Percentiles rank a stretch among this genome's conserved stretches.
Evolutionary conservation across 1,140 invertebrate genomes (phyloP).

Genomic region (Cardiocondyla obscurior): DNA sequence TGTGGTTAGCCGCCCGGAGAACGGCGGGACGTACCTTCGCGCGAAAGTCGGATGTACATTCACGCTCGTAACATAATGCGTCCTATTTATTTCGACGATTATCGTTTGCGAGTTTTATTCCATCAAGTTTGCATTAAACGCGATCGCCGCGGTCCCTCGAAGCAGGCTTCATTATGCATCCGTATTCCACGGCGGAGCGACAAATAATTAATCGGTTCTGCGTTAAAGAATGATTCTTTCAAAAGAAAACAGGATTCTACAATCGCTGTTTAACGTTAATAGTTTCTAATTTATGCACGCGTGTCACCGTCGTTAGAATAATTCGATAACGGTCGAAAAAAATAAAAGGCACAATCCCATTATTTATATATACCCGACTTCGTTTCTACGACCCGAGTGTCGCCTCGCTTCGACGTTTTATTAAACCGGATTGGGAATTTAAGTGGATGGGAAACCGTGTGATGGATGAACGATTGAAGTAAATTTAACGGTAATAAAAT

Average conservation of each 20-base stretch:
- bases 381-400: background rate
- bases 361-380: background rate
- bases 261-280: background rate
- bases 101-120: background rate
- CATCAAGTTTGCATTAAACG: background rate
- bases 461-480: background rate
- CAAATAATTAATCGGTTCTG: background rate
- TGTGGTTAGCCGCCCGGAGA: conserved; percentile 23
- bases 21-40: background rate
- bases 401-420: background rate
- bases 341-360: background rate
- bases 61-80: background rate
- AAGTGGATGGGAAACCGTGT: background rate
- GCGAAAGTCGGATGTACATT: conserved; percentile 7
- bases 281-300: background rate
- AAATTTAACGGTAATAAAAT: conserved; percentile 1
- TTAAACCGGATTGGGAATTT: background rate
- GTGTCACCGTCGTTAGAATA: background rate
- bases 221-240: background rate
- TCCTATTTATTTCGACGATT: background rate
- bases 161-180: background rate
- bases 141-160: too few species aligned
- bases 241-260: background rate
- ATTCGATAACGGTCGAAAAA: background rate
- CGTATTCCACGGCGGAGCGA: too few species aligned